Conservation (phyloP, 2,888 invertebrate genomes). For the Cerastis rubricosa region DNA sequence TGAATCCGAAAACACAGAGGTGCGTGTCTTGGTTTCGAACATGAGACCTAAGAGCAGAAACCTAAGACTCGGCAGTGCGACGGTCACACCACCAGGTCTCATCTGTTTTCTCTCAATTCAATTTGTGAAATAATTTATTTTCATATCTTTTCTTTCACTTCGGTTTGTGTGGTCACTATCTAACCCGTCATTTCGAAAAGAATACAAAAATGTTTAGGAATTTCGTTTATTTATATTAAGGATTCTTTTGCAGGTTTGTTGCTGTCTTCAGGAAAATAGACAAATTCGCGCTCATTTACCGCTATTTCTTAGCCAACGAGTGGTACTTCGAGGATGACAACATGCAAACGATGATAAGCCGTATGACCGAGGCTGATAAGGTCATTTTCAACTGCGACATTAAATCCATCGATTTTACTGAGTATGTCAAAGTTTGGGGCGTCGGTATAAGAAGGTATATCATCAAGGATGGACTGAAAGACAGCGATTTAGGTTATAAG, state of each 20-base stretch:
- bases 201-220: background rate
- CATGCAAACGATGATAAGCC: conserved; percentile 36
- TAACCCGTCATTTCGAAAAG: background rate
- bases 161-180: background rate
- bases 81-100: too few relatives aligned
- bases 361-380: conserved; percentile 40
- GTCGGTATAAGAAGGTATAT: conserved; percentile 31
- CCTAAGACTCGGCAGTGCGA: too few relatives aligned
- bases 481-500: background rate
- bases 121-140: background rate
- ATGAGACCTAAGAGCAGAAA: too few relatives aligned
- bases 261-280: conserved; percentile 44
- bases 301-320: conserved; percentile 31
- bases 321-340: conserved; percentile 48
- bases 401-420: conserved; percentile 18
- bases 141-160: background rate
- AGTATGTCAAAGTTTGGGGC: conserved; percentile 30
- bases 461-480: conserved; percentile 37
- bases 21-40: too few relatives aligned
- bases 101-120: too few relatives aligned
- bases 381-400: conserved; percentile 50
- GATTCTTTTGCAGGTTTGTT: conserved; percentile 32
- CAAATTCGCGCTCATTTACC: conserved; percentile 38
- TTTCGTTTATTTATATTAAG: background rate
- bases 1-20: too few relatives aligned